Base-by-base conservation (phyloP, 2,888 invertebrate species). In the Tuberolachnus salignus region DNA sequence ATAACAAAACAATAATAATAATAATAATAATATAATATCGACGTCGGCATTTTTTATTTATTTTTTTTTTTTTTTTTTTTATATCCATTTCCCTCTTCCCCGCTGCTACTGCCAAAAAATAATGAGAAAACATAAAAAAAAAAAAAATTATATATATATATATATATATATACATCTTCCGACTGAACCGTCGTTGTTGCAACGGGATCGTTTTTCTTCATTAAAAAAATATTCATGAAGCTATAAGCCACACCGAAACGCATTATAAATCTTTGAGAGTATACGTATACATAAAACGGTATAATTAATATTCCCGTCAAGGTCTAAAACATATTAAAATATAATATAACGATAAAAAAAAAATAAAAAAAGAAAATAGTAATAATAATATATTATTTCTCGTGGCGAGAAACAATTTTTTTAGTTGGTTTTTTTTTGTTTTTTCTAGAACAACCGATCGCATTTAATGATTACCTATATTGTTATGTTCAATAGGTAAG, bases 1-100 rank as follows among this genome's bases (percentile, higher is more conserved):
- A 75, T 67, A 26, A 75, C 75, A 66, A 67, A 55, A 75, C 53
- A 66, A 75, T 75, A 75, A 64, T 46, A 75, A 34, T 34, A 75
- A 34, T 34, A 34, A 34, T 34, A 34, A 34, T 34, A 34, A 34
- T 34, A 34, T 34, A 34, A 63, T 53, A 63, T 49, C 64, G 46
- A 75, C n/a, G 66, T 53, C 34, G 49, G 59, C 21, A 14, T 73
- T 61, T n/a, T n/a, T n/a, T n/a, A 14, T 73, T 4, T 34, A 34
- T 34, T 34, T 34, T 34, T 34, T 34, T 34, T 6, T 34, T 34
- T 34, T 6, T 3, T 34, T 34, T 73, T 51, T n/a, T n/a, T n/a
- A n/a, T n/a, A n/a, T n/a, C n/a, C n/a, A n/a, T n/a, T n/a, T n/a
- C n/a, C n/a, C n/a, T 59, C 19, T 14, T 49, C 14, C 14, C 9